Evolutionary conservation across 2,797 vertebrate species (phyloP).

Genomic region (Enteromius paludinosus): DNA sequence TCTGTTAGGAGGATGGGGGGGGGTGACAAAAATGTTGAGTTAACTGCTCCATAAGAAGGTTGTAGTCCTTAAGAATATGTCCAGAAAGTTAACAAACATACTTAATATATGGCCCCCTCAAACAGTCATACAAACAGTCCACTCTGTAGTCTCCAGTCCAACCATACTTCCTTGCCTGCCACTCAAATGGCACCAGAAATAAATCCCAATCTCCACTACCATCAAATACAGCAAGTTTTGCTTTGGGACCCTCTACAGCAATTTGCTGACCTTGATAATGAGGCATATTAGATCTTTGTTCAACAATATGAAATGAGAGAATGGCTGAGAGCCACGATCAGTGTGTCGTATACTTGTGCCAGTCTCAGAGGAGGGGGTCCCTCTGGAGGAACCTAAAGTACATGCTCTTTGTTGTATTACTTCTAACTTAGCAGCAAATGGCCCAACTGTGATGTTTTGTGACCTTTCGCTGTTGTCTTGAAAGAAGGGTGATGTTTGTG

Average conservation of each 20-base stretch:
- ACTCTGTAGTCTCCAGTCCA: conserved; percentile 23
- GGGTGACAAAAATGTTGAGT: too few relatives aligned
- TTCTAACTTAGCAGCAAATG: not conserved
- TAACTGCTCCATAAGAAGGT: conserved; percentile 11
- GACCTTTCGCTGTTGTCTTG: not conserved
- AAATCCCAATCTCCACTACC: conserved; percentile 19
- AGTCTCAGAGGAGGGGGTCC: not conserved
- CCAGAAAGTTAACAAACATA: conserved; percentile 42
- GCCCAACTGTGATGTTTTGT: not conserved
- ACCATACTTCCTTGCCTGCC: conserved; percentile 13
- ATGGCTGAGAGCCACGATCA: not conserved
- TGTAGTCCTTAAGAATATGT: conserved; percentile 19
- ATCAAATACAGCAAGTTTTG: too few relatives aligned
- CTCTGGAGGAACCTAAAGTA: not conserved
- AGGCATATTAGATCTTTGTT: too few relatives aligned
- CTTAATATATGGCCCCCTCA: conserved; percentile 31
- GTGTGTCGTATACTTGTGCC: not conserved
- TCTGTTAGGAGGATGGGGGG: too few relatives aligned
- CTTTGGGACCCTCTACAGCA: too few relatives aligned
- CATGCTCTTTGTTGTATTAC: not conserved
- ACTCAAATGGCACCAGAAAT: conserved; percentile 31
- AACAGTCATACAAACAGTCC: conserved; percentile 31
- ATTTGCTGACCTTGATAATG: too few relatives aligned
- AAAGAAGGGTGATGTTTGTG: not conserved
- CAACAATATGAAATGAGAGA: too few relatives aligned